Evolutionary conservation across 2,113 vertebrate genomes (phyloP).

Genomic region (Peromyscus polionotus): DNA sequence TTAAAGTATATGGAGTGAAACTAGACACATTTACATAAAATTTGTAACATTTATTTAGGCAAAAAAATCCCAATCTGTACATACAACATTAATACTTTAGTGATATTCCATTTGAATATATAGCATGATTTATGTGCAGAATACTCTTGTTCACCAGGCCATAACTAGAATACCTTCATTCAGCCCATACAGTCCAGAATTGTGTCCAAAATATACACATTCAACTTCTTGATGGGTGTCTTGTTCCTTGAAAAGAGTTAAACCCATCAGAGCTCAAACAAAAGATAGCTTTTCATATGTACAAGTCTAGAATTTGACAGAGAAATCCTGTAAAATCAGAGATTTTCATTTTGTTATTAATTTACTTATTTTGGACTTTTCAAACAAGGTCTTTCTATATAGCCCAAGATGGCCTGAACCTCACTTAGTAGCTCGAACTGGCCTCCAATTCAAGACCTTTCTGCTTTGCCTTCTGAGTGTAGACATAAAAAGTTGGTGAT

Average conservation of each 20-base stretch:
- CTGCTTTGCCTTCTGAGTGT: neutral
- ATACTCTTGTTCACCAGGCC: constrained; percentile 44
- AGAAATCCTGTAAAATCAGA: constrained; percentile 57
- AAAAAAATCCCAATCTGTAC: constrained; percentile 54
- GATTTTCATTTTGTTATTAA: neutral
- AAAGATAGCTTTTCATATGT: constrained; percentile 50
- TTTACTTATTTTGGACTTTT: neutral
- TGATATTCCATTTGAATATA: constrained; percentile 73
- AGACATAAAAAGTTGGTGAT: neutral
- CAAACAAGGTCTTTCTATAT: neutral
- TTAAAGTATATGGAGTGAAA: constrained; percentile 61
- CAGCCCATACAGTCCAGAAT: constrained; percentile 58
- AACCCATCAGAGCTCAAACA: constrained; percentile 60
- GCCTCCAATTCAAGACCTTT: neutral
- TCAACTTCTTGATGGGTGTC: constrained; percentile 56
- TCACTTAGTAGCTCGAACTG: neutral
- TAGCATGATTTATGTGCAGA: constrained; percentile 69
- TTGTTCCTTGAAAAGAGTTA: constrained; percentile 49
- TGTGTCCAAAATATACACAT: constrained; percentile 62
- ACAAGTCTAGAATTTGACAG: constrained; percentile 55
- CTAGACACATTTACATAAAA: constrained; percentile 74
- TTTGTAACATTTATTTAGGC: constrained; percentile 84
- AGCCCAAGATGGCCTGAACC: neutral
- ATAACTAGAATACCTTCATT: constrained; percentile 57
- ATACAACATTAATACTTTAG: constrained; percentile 77